Percentiles rank a stretch among this genome's conserved stretches.
phyloP scores from a whole-genome alignment of 2,888 invertebrate genomes.

The Abscondita cerata region DNA sequence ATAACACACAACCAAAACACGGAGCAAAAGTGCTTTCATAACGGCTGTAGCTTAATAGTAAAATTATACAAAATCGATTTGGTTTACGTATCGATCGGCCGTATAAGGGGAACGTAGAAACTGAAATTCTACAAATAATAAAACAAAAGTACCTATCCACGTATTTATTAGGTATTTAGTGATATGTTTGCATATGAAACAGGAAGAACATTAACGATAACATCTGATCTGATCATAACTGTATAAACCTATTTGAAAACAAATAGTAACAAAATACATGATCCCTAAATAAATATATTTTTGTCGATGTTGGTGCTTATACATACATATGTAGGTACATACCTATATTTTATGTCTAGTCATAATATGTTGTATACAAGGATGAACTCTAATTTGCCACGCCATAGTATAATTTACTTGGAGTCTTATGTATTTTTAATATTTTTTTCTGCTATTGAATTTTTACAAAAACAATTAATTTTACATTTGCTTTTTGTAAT shows the following conservation, averaged over 20 bases:
- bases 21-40: conserved; percentile 28
- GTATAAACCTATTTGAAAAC: conserved; percentile 45
- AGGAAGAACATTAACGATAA: conserved; percentile 52
- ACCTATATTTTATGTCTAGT: conserved; percentile 1
- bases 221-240: conserved; percentile 49
- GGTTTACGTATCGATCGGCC: conserved; percentile 27
- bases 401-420: background rate
- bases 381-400: conserved; percentile 13
- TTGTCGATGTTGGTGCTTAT: conserved; percentile 9
- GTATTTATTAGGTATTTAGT: conserved; percentile 41
- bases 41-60: conserved; percentile 34
- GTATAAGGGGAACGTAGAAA: background rate
- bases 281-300: conserved; percentile 44
- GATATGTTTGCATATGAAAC: conserved; percentile 46
- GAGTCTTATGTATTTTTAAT: background rate
- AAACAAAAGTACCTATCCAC: background rate
- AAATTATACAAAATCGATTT: conserved; percentile 41
- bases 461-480: background rate
- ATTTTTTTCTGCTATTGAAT: background rate
- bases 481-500: background rate
- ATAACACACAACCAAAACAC: conserved; percentile 23
- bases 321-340: background rate
- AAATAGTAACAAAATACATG: conserved; percentile 51
- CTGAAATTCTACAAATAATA: background rate
- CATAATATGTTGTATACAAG: conserved; percentile 6